These are phyloP conservation scores for Arothron firmamentum DNA, from an alignment of 2,113 vertebrate genomes.

Conservation along the genomic window DNA sequence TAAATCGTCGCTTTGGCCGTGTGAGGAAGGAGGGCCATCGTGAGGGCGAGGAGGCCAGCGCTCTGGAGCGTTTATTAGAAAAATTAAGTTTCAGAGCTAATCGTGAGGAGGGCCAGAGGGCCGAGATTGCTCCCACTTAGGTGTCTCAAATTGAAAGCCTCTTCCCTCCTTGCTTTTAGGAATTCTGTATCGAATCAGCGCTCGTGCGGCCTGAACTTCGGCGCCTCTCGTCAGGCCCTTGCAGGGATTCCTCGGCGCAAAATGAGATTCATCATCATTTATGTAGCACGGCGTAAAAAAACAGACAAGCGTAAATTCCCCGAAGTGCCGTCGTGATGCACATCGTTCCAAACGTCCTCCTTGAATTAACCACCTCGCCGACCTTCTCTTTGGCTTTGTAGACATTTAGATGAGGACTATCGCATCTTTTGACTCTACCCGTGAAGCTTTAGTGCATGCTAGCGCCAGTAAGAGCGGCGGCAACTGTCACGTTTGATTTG, in stretches of 20 bases:
- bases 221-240: conserved; percentile 45
- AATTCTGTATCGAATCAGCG: conserved; percentile 56
- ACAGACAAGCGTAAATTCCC: conserved; percentile 60
- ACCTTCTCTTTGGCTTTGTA: conserved; percentile 71
- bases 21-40: conserved; percentile 51
- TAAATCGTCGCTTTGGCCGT: conserved; percentile 71
- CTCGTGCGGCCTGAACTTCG: conserved; percentile 43
- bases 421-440: conserved; percentile 34
- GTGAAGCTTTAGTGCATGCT: conserved; percentile 22
- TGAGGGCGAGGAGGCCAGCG: conserved; percentile 33
- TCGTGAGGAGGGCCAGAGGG: conserved; percentile 46
- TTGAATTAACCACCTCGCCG: conserved; percentile 56
- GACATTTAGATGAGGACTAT: conserved; percentile 58
- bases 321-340: conserved; percentile 51
- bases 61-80: conserved; percentile 49
- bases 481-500: conserved; percentile 32
- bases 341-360: conserved; percentile 57
- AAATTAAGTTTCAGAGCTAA: conserved; percentile 57
- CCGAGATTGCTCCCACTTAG: conserved; percentile 57
- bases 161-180: conserved; percentile 37
- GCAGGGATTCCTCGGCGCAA: conserved; percentile 62
- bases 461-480: conserved; percentile 48
- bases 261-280: conserved; percentile 76
- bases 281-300: conserved; percentile 60
- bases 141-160: conserved; percentile 63